phyloP scores from a whole-genome alignment of 2,797 vertebrate genomes.

The Dendrocincla tyrannina region DNA sequence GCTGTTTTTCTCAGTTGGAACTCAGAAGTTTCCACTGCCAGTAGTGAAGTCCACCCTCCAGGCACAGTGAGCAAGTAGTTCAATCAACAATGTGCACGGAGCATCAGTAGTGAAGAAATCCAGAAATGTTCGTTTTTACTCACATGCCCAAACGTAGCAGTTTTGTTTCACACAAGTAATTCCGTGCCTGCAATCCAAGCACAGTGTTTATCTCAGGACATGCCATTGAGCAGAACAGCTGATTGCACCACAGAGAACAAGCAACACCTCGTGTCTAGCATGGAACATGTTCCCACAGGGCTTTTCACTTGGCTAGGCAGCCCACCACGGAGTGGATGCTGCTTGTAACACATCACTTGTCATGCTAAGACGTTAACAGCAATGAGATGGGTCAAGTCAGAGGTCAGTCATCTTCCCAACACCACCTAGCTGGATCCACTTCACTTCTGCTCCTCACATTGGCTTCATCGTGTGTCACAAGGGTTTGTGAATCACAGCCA shows the following conservation, averaged over 20 bases:
- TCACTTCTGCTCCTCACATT: conserved; percentile 37
- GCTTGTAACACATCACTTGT: neutral
- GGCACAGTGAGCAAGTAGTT: conserved; percentile 50
- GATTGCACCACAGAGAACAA: conserved; percentile 64
- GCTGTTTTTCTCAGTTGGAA: neutral
- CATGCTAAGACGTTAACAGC: conserved; percentile 11
- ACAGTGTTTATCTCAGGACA: conserved; percentile 36
- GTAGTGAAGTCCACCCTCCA: conserved; percentile 32
- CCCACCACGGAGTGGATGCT: neutral
- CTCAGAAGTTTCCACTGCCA: conserved; percentile 33
- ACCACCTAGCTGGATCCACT: conserved; percentile 24
- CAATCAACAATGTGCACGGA: neutral
- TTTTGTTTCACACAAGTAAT: conserved; percentile 3
- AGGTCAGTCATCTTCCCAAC: neutral
- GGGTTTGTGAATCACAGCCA: conserved; percentile 82
- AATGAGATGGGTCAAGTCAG: conserved; percentile 23
- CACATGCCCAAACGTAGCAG: conserved; percentile 39
- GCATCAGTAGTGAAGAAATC: conserved; percentile 75
- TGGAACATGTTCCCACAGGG: neutral
- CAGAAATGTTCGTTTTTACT: neutral
- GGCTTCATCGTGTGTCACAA: conserved; percentile 70
- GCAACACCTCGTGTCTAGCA: conserved; percentile 51
- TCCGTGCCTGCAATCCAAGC: conserved; percentile 37
- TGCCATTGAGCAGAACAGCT: conserved; percentile 55
- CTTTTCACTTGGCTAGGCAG: neutral